phyloP scores from a whole-genome alignment of 2,113 vertebrate genomes.

The Columbina picui region DNA sequence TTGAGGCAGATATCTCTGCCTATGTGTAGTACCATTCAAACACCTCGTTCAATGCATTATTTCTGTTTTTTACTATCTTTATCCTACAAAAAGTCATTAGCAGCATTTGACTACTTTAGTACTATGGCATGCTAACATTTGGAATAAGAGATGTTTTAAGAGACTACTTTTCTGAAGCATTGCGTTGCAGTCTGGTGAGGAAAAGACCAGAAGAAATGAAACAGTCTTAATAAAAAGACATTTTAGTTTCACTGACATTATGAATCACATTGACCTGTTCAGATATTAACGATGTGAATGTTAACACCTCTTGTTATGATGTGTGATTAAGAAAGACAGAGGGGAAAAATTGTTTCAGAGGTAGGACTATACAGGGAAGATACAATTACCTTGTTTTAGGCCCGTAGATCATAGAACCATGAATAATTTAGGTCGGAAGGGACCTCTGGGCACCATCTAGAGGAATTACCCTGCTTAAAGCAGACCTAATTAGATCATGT shows the following conservation, averaged over 20 bases:
- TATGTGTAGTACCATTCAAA: background rate
- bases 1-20: background rate
- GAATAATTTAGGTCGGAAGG: background rate
- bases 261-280: background rate
- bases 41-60: background rate
- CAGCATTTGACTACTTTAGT: background rate
- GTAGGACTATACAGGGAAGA: background rate
- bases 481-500: background rate
- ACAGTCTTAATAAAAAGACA: background rate
- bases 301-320: constrained; percentile 16
- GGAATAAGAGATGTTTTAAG: background rate
- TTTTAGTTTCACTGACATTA: constrained; percentile 4
- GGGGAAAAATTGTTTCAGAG: background rate
- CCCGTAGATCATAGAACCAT: background rate
- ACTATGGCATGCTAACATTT: background rate
- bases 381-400: background rate
- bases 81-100: background rate
- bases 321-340: background rate
- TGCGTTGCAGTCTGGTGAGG: background rate
- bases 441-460: background rate
- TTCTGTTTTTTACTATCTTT: background rate
- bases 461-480: background rate
- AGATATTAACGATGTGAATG: background rate
- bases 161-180: background rate
- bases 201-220: constrained; percentile 6